Evolutionary conservation across 2,888 invertebrate species (phyloP).

Genomic region (Lasius platythorax): DNA sequence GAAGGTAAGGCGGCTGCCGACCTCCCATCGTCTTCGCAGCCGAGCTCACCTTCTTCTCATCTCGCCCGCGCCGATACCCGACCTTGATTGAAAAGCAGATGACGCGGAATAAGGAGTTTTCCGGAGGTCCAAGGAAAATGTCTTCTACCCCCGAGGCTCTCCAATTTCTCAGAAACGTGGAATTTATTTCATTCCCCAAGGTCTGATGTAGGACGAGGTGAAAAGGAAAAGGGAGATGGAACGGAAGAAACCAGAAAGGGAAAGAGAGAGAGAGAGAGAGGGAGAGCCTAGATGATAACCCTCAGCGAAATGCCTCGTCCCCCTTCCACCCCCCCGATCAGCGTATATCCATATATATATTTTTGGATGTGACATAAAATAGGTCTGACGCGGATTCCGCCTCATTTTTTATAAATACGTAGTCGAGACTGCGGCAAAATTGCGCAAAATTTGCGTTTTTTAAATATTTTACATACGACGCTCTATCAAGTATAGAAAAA

Average conservation of each 20-base stretch:
- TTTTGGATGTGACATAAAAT: constrained; percentile 45
- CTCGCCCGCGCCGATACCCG: constrained; percentile 73
- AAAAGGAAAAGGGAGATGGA: constrained; percentile 57
- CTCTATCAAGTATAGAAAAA: background rate
- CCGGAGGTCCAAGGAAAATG: constrained; percentile 76
- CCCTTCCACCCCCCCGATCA: constrained; percentile 9
- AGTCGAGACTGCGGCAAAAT: constrained; percentile 28
- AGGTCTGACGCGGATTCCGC: constrained; percentile 34
- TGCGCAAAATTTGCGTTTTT: constrained; percentile 22
- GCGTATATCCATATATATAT: constrained; percentile 42
- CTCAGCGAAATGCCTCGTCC: constrained; percentile 53
- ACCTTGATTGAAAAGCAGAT: constrained; percentile 81
- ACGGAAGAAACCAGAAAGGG: constrained; percentile 14
- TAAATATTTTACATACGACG: constrained; percentile 9
- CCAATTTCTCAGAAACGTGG: constrained; percentile 79
- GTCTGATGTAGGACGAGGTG: constrained; percentile 62
- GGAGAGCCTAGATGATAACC: constrained; percentile 60
- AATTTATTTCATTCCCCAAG: constrained; percentile 80
- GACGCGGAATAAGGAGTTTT: constrained; percentile 80
- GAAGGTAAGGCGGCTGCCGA: constrained; percentile 66
- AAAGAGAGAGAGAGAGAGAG: background rate
- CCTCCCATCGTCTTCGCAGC: constrained; percentile 58
- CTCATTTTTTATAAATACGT: constrained; percentile 58
- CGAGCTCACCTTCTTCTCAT: constrained; percentile 71
- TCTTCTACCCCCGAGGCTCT: constrained; percentile 75